These are phyloP conservation scores for Carassius gibelio DNA, from an alignment of 2,113 vertebrate genomes.

Conservation along the genomic window DNA sequence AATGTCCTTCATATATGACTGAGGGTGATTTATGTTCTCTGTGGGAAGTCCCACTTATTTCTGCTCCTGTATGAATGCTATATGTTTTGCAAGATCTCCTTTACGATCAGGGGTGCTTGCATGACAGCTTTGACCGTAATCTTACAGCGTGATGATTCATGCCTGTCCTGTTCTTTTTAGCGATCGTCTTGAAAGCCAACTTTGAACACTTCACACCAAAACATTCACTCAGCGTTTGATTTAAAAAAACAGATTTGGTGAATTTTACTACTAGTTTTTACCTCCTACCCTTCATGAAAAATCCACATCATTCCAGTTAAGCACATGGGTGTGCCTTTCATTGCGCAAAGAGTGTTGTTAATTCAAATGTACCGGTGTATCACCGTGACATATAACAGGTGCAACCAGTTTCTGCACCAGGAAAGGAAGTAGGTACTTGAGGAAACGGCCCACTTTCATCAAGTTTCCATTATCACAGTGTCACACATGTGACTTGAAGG, in stretches of 20 bases:
- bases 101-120: not conserved
- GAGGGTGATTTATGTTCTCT: too few relatives aligned
- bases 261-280: not conserved
- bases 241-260: not conserved
- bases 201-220: not conserved
- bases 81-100: not conserved
- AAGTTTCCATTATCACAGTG: constrained; percentile 13
- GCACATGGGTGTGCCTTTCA: constrained; percentile 39
- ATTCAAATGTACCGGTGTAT: constrained; percentile 45
- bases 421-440: constrained; percentile 39
- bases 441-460: constrained; percentile 35
- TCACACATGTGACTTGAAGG: not conserved
- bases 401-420: constrained; percentile 45
- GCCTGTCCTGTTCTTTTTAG: not conserved
- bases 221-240: not conserved
- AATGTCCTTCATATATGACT: too few relatives aligned
- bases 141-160: constrained; percentile 13
- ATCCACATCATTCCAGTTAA: constrained; percentile 5
- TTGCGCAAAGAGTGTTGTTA: constrained; percentile 39
- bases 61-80: too few relatives aligned
- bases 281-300: not conserved
- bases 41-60: too few relatives aligned
- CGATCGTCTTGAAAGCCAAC: not conserved
- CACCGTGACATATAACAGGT: constrained; percentile 49
- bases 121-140: constrained; percentile 7